Evolutionary conservation across 2,888 invertebrate species (phyloP), one percentile per base, ranked within the genome.

Genomic region (Nemoura dubitans): DNA sequence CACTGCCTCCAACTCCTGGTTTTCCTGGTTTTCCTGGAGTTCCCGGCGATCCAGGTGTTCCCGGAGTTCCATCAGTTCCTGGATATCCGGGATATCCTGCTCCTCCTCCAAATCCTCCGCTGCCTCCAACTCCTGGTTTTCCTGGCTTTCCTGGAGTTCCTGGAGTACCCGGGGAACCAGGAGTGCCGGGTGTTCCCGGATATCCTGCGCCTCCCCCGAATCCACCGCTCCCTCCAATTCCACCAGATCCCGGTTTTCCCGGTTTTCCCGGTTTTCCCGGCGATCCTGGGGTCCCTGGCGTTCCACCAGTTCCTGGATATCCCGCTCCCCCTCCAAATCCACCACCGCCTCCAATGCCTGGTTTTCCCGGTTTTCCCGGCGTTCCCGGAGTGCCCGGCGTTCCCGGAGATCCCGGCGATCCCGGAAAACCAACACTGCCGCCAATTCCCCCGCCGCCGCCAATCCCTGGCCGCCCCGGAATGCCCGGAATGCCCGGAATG

Each of bases 321-420:
- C 89, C 89, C 25, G 88, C 88, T 27, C 89, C 90, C 88, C 92
- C 91, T 86, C 92, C 88, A 25, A 28, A 25, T 25, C 90, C 83
- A 81, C 89, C 89, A 85, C 42, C 21, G 26, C 86, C 30, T 26
- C 87, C 85, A 14, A 86, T 2, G 86, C 82, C 88, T n/a, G 86
- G 88, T 25, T 78, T 91, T 36, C 87, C 88, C 1, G 89, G 89
- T 1, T 85, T 81, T 77, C 89, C 87, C 25, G 89, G 89, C 3
- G 81, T 78, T 76, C 88, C 90, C 21, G 91, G 92, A 0, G 91
- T 90, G 80, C 91, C 91, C 7, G 92, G 91, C 0, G 89, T 77
- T 89, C 87, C 89, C 5, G 89, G 90, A 0, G 90, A 36, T 29
- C 88, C 88, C 0, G 88, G 87, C 25, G n/a, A 43, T 43, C 86